Evolutionary conservation across 2,888 invertebrate species (phyloP).

Genomic region (Tolmerus cingulatus): DNA sequence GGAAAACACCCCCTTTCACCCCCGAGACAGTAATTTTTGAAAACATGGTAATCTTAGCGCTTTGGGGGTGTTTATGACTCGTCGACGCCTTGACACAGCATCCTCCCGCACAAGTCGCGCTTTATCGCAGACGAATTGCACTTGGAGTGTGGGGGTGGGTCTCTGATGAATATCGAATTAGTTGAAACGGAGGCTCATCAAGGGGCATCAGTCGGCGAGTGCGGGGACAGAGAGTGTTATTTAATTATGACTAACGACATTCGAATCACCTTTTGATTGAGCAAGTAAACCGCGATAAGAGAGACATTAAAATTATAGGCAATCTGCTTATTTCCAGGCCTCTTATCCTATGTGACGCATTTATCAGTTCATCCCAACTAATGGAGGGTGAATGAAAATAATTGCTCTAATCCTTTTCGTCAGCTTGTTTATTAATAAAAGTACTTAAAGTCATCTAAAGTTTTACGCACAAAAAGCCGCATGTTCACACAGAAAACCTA

Average conservation of each 20-base stretch:
- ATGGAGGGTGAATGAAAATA: background rate
- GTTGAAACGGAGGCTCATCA: background rate
- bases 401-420: background rate
- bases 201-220: background rate
- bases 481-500: background rate
- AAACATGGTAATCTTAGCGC: background rate
- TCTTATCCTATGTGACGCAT: background rate
- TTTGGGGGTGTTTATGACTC: background rate
- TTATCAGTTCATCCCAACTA: background rate
- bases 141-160: background rate
- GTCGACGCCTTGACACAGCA: background rate
- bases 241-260: constrained; percentile 15
- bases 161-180: background rate
- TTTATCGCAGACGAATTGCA: constrained; percentile 13
- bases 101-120: background rate
- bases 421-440: background rate
- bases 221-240: background rate
- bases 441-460: background rate
- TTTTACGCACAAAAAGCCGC: background rate
- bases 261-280: constrained; percentile 6
- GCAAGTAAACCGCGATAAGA: background rate
- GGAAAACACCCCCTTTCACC: background rate
- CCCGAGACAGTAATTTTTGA: background rate
- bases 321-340: background rate
- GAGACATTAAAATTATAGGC: background rate